A percentile compares a stretch with the other conserved stretches of the same genome.
Evolutionary conservation across 2,113 vertebrate species (phyloP).

Genomic region (Urocolius indicus): DNA sequence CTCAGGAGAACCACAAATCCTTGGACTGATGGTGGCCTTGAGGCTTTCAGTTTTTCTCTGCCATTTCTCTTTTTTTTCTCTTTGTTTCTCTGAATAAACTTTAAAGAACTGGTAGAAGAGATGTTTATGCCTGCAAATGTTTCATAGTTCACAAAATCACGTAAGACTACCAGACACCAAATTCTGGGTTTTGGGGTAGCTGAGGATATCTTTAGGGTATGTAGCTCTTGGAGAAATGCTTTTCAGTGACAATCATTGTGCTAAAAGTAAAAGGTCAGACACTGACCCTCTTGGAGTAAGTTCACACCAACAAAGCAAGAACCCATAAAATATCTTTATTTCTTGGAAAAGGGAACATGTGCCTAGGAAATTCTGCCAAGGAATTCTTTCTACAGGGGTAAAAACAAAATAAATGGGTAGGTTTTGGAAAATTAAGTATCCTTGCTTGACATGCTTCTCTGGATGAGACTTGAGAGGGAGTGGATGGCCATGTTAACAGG

Average conservation of each 20-base stretch:
- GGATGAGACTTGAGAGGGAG: not conserved
- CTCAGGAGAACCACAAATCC: conserved; percentile 60
- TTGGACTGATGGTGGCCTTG: conserved; percentile 32
- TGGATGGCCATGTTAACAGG: not conserved
- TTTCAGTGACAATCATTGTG: not conserved
- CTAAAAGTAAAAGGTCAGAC: not conserved
- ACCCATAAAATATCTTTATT: not conserved
- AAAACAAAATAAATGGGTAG: not conserved
- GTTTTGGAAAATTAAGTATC: not conserved
- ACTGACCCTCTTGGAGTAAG: not conserved
- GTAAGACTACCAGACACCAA: not conserved
- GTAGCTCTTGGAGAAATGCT: not conserved
- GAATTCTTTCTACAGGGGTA: not conserved
- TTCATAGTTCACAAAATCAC: not conserved
- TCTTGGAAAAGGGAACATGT: not conserved
- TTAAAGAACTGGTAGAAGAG: not conserved
- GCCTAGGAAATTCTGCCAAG: not conserved
- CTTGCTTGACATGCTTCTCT: not conserved
- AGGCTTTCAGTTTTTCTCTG: conserved; percentile 28
- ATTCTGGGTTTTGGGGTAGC: not conserved
- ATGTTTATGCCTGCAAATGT: not conserved
- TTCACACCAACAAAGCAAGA: not conserved
- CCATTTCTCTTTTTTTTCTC: not conserved
- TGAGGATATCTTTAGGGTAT: not conserved
- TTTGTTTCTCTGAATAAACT: not conserved